Evolutionary conservation across 2,888 invertebrate species (phyloP), one percentile per base, ranked within the genome.

Genomic region (Nymphalis c-album): DNA sequence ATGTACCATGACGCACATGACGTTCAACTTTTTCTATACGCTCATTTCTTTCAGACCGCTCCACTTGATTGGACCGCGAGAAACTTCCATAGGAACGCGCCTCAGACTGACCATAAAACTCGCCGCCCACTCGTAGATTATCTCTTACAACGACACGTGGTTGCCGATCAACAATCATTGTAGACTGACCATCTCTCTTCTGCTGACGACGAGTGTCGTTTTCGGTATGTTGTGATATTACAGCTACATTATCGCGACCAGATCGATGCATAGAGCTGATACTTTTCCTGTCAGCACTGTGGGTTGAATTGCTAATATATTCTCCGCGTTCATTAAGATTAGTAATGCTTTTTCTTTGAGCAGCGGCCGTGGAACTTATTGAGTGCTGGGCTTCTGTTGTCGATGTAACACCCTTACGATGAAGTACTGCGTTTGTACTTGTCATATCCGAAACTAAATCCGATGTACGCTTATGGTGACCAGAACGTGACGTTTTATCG

Each of bases 261-360:
- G 95, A 96, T 40, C 96, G 93, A 82, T 97, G 96, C 81, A 97
- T 93, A 2, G 96, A 95, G 76, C 96, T 97, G 53, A 96, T 93
- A 79, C 96, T 97, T 76, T 95, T 95, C 69, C 97, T 93, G 72
- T 97, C 96, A 13, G 93, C 94, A 74, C 94, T 95, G 69, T 95
- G 94, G 0, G 94, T 93, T 1, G 94, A 93, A 74, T 94, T 95
- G 71, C 93, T 94, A 68, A 94, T 94, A 77, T 94, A 95, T 76
- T 95, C 94, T 13, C 95, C 95, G 75, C 94, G 95, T 71, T 96
- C 96, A 66, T 95, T 95, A 1, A 97, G 90, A 80, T 97, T 97
- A 31, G 95, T 94, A 69, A 97, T 95, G 68, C 96, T 97, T 83
- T 96, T 96, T 62, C 96, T 93, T 85, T 96, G 96, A 72, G 96